Conservation (phyloP, 2,797 vertebrate genomes). For the Manis crassicaudata region DNA sequence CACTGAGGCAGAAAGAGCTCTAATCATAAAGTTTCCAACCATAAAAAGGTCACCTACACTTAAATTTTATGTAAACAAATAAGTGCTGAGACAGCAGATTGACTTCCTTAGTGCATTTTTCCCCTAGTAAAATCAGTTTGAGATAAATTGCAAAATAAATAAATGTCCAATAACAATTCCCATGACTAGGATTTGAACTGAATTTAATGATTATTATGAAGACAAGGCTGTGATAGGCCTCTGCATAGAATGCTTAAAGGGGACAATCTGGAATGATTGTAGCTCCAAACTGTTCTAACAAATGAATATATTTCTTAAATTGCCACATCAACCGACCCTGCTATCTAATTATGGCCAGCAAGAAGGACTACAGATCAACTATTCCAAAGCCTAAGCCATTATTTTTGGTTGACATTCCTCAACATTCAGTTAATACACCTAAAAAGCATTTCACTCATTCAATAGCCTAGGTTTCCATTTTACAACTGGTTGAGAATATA, state of each 20-base stretch:
- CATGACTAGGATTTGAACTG: conserved; percentile 79
- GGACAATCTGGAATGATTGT: conserved; percentile 65
- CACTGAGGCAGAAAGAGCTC: conserved; percentile 77
- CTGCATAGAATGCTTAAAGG: conserved; percentile 65
- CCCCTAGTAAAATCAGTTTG: conserved; percentile 74
- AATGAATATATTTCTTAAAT: conserved; percentile 77
- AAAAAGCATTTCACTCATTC: conserved; percentile 2
- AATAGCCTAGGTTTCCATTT: conserved; percentile 8
- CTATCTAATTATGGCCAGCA: conserved; percentile 72
- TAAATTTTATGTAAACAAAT: conserved; percentile 78
- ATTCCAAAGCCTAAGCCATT: conserved; percentile 57
- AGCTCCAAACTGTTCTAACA: conserved; percentile 65
- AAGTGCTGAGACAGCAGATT: conserved; percentile 78
- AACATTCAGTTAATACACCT: conserved; percentile 59
- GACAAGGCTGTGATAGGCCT: conserved; percentile 77
- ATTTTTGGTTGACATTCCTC: conserved; percentile 61
- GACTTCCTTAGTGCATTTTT: conserved; percentile 72
- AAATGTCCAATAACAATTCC: conserved; percentile 82
- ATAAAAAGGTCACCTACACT: conserved; percentile 78
- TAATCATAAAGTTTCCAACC: conserved; percentile 73
- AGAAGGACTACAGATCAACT: conserved; percentile 55
- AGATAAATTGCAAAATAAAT: conserved; percentile 82
- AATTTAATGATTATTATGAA: conserved; percentile 80
- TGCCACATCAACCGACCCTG: conserved; percentile 57
- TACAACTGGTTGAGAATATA: neutral